Base-by-base conservation (phyloP, 2,888 invertebrate genomes). In the Mythimna lalbum region DNA sequence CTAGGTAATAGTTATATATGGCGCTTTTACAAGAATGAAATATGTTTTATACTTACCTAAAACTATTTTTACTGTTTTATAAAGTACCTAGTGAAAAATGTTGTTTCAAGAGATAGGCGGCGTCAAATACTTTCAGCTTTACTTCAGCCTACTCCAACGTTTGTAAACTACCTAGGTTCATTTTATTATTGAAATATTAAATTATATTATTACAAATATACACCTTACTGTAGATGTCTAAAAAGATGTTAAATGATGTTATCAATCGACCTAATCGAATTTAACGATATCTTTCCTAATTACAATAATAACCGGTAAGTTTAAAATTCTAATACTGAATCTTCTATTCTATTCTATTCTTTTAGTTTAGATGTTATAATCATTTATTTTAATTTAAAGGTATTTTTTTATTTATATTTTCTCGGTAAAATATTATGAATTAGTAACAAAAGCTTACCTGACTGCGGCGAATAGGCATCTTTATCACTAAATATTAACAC, bases 401-500 rank as follows among this genome's bases (percentile, higher is more conserved):
- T 12, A 3, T 39, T 17, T 43, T 6, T 17, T 17, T 43, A 19
- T 17, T 6, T 6, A 43, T 14, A 2, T 43, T 43, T 17, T 19
- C 4, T 53, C 17, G 1, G 12, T 47, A 52, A 36, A 62, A 36
- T 17, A 63, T 52, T 9, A 27, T 49, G 12, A 59, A 47, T 50
- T 36, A 14, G 27, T 31, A 63, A 50, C n/a, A 43, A 76, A 64
- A 50, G 14, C 91, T 89, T 92, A 96, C 96, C 95, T 94, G 92
- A 84, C 94, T 95, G 68, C 94, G 95, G 77, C 95, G 94, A 84
- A 95, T 90, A 90, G 95, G 93, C 96, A 96, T 96, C 83, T 90
- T 94, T 81, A 81, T 80, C 82, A 88, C 85, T 76, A 67, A 77
- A 79, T 81, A 78, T 74, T 60, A 55, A 56, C 80, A 80, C 80